Base-by-base conservation (phyloP, 53 echinoderm and acorn worm genomes). In the Henricia sp. region DNA sequence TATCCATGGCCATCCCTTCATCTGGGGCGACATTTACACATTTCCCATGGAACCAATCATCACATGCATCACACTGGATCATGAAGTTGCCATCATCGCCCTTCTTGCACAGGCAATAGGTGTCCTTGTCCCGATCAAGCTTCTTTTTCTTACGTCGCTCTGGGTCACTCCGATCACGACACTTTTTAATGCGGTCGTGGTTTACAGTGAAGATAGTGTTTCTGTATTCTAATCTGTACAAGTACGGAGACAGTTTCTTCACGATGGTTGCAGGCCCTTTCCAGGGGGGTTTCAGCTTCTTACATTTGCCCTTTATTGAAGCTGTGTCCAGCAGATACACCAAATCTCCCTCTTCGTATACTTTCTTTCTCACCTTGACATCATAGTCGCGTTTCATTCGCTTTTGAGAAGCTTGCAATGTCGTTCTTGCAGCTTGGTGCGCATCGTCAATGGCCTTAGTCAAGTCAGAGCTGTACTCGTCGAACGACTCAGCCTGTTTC, bases 291-390 rank as follows among this genome's bases (percentile, higher is more conserved):
- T 37, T 50, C 39, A 76, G 33, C 57, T 76, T 76, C 58, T 57
- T 55, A 40, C 55, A 50, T 24, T 57, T 76, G 3, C 77, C 77
- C 58, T 76, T 76, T 2, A 56, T 21, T 5, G 58, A 20, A 30
- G 82, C 82, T 40, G 82, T 60, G 27, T 82, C 82, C 6, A 82
- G 29, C 2, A 82, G 43, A 64, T 82, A 82, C 28, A 82, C 64
- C 43, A 3, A 6, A 33, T 82, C 82, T 8, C 82, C 82, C 12
- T 58, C 63, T n/a, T 59, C 20, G 60, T 38, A 82, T 44, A 37
- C 60, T 25, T 42, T 8, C 6, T 25, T 60, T 23, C 48, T 60
- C 10, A 62, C 65, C 16, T 34, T 40, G 9, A 62, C 4, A 27
- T 63, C 82, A 39, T 56, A 77, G n/a, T 77, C 77, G 11, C 77